Percentiles rank a stretch among this genome's conserved stretches.
Conservation (phyloP, 35 echinoderm and acorn worm genomes). For the Apostichopus japonicus region DNA sequence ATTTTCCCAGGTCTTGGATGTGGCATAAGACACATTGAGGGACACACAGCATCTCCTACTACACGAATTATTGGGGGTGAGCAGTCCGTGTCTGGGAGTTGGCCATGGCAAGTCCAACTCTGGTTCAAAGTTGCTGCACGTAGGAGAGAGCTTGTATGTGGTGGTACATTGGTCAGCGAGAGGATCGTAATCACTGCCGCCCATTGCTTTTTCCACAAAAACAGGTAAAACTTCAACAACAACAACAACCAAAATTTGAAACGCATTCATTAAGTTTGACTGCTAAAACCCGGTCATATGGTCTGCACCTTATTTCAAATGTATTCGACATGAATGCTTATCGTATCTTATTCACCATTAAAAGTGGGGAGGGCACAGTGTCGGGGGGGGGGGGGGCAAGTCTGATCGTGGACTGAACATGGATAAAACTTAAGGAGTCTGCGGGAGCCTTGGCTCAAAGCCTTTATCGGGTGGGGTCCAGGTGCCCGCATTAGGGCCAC, state of each 20-base stretch:
- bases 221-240: not conserved
- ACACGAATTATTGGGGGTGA: conserved; percentile 43
- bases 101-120: conserved; percentile 67
- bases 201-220: conserved; percentile 51
- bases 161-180: conserved; percentile 39
- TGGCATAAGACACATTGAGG: conserved; percentile 13
- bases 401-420: no score
- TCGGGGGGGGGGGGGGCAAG: fast-evolving
- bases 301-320: no score
- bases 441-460: no score
- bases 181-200: conserved; percentile 31
- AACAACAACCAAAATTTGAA: no score
- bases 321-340: no score
- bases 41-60: not conserved
- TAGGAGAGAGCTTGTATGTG: conserved; percentile 13
- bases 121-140: not conserved
- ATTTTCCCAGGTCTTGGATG: not conserved
- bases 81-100: conserved; percentile 28
- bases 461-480: no score
- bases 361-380: no score
- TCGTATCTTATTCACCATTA: no score
- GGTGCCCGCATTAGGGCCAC: no score
- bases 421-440: no score
- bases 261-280: no score
- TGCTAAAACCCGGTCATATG: no score